A percentile compares a stretch with the other conserved stretches of the same genome.
These are phyloP conservation scores for Pardosa pseudoannulata DNA, from an alignment of 2,888 invertebrate species.

Conservation along the genomic window DNA sequence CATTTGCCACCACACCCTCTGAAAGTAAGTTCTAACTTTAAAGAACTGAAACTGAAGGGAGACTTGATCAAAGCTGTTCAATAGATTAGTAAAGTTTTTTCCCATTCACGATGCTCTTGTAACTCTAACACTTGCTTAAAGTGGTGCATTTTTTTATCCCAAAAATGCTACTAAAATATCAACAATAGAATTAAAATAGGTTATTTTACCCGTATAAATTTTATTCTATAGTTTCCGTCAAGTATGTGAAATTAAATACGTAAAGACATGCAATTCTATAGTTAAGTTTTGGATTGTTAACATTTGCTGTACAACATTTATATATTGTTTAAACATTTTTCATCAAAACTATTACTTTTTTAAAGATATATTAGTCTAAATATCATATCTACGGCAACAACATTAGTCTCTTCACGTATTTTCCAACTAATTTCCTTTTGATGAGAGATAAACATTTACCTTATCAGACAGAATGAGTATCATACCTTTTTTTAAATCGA, in stretches of 20 bases:
- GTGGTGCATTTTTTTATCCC: too few relatives aligned
- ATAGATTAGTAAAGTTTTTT: too few relatives aligned
- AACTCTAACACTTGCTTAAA: too few relatives aligned
- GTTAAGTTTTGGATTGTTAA: background rate
- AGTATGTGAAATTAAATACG: background rate
- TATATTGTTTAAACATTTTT: background rate
- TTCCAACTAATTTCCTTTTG: too few relatives aligned
- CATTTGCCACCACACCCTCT: slow-evolving; percentile 57
- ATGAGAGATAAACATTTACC: too few relatives aligned
- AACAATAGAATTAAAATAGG: background rate
- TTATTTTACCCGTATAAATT: slow-evolving; percentile 2
- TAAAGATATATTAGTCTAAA: too few relatives aligned
- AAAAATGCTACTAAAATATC: too few relatives aligned
- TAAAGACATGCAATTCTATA: background rate
- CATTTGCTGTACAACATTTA: background rate
- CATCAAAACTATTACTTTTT: background rate
- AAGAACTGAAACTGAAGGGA: too few relatives aligned
- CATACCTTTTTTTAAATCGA: background rate
- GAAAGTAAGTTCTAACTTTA: background rate
- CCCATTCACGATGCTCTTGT: too few relatives aligned
- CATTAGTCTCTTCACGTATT: too few relatives aligned
- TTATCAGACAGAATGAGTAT: background rate
- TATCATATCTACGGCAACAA: too few relatives aligned
- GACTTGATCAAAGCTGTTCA: too few relatives aligned
- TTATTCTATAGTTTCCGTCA: background rate